Evolutionary conservation across 2,797 vertebrate species (phyloP).

Genomic region (Pipistrellus pygmaeus): DNA sequence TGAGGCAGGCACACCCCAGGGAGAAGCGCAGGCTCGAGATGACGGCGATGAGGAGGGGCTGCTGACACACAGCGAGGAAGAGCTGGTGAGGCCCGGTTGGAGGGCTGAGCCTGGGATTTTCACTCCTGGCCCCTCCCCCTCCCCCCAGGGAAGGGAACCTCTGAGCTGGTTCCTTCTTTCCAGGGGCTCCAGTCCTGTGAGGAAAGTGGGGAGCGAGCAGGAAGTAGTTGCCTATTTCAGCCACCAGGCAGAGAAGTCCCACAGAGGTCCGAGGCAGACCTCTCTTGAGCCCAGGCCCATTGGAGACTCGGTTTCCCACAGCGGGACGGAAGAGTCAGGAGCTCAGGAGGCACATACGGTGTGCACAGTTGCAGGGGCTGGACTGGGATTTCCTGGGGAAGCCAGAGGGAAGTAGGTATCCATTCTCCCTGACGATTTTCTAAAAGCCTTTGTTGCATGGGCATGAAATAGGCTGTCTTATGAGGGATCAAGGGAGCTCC

Average conservation of each 20-base stretch:
- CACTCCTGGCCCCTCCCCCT: not conserved
- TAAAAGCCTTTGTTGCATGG: conserved; percentile 3
- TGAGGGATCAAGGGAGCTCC: not conserved
- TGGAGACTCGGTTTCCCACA: not conserved
- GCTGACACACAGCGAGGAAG: conserved; percentile 89
- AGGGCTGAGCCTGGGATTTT: not conserved
- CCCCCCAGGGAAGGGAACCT: not conserved
- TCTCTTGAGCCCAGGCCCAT: not conserved
- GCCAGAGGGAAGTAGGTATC: not conserved
- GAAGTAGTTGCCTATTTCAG: not conserved
- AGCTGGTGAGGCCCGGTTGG: conserved; percentile 90
- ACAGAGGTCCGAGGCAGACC: not conserved
- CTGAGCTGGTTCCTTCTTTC: not conserved
- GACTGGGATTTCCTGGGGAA: not conserved
- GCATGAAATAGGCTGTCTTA: not conserved
- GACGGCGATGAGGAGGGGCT: conserved; percentile 91
- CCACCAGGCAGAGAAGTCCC: not conserved
- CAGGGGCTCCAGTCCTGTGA: not conserved
- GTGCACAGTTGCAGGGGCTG: not conserved
- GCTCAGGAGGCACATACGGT: not conserved
- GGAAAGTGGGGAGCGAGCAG: not conserved
- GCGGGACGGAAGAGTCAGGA: not conserved
- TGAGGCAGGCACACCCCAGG: conserved; percentile 88
- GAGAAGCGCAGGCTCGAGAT: conserved; percentile 91
- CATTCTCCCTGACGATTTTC: not conserved